Evolutionary conservation across 2,888 invertebrate genomes (phyloP), one percentile per base, ranked within the genome.

Genomic region (Lamproptera curius): DNA sequence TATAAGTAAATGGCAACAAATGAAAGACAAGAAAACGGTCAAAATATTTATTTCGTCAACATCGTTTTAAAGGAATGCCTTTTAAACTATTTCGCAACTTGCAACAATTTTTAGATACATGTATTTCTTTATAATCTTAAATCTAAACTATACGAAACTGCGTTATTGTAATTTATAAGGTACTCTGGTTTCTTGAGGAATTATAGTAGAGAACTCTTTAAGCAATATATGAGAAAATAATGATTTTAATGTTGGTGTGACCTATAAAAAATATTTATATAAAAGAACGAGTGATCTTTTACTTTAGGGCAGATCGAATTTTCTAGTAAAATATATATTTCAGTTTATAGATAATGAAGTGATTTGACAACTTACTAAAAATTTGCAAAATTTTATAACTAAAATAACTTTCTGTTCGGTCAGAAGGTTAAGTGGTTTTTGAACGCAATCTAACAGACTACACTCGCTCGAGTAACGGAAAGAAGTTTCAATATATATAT

Each of bases 41-140:
- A 38, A 39, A 39, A 38, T 39, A 45, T 45, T 45, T 45, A 45
- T 39, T 45, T 26, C 16, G n/a, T 20, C 8, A 45, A 45, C 45
- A 20, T 37, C 37, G 37, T 33, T 36, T 1, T 36, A 11, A 2
- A n/a, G 28, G 28, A 28, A 34, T 14, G n/a, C 42, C 45, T 6
- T 33, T 45, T 20, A 33, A 36, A 45, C 38, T 45, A 45, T 39
- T 45, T 11, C 15, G n/a, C 45, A 45, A 45, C 31, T 38, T 14
- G 36, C 39, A 45, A 45, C 45, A 45, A 38, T 45, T 45, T n/a
- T 44, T 16, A 14, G 10, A 43, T 36, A 43, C 14, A 35, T 14
- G n/a, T 14, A 6, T 34, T 6, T 15, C 10, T 2, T 8, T 34
- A 20, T 42, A 23, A 13, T 6, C 36, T 36, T 38, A 44, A 17